phyloP scores from a whole-genome alignment of 2,113 vertebrate genomes.

The Tupaia tana region DNA sequence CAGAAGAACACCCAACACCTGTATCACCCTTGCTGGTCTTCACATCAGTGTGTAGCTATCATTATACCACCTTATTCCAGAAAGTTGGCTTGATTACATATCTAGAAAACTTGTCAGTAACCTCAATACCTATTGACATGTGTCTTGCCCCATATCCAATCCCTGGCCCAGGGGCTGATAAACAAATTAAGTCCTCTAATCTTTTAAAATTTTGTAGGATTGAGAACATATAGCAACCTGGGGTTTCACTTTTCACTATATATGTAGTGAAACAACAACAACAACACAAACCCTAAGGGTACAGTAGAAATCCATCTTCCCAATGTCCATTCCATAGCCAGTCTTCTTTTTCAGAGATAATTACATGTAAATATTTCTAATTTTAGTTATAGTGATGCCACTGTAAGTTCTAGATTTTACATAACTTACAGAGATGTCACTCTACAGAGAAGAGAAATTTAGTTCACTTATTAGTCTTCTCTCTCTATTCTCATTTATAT shows the following conservation, averaged over 20 bases:
- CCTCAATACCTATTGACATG: background rate
- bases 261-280: no score
- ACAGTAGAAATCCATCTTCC: background rate
- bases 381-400: constrained; percentile 33
- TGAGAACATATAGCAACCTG: background rate
- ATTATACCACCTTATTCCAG: background rate
- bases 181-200: background rate
- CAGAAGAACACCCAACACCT: background rate
- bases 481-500: background rate
- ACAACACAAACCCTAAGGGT: no score
- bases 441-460: constrained; percentile 21
- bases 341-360: background rate
- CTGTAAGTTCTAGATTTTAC: background rate
- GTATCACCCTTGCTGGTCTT: background rate
- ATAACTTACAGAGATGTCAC: background rate
- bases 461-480: background rate
- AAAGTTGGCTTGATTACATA: background rate
- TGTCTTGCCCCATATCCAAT: background rate
- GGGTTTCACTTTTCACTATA: background rate
- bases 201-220: background rate
- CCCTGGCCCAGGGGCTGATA: background rate
- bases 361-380: constrained; percentile 17
- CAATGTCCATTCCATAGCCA: background rate
- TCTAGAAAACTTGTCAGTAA: background rate
- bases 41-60: background rate